Conservation (phyloP, 2,113 vertebrate species). For the Oxygymnocypris stewartii region DNA sequence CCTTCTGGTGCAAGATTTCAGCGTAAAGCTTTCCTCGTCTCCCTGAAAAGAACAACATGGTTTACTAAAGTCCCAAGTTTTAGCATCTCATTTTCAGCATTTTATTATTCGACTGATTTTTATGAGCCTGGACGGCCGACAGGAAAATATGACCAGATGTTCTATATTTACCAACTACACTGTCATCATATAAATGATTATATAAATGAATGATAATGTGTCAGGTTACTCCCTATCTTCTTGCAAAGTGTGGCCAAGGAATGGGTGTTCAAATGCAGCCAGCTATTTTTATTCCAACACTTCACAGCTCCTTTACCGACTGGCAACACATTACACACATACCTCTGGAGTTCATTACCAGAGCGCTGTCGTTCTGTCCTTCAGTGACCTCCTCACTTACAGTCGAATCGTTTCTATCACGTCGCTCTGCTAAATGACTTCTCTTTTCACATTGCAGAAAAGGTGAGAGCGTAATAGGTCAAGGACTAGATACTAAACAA, state of each 20-base stretch:
- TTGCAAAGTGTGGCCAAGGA: neutral
- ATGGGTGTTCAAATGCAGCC: neutral
- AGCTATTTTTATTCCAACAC: slow-evolving; percentile 28
- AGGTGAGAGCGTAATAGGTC: neutral
- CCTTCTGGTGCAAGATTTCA: slow-evolving; percentile 92
- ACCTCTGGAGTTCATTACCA: slow-evolving; percentile 19
- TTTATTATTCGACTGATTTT: neutral
- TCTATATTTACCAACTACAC: slow-evolving; percentile 22
- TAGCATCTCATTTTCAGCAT: neutral
- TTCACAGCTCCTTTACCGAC: slow-evolving; percentile 18
- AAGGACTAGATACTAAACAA: neutral
- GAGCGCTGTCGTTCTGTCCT: neutral
- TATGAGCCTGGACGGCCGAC: neutral
- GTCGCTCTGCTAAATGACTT: neutral
- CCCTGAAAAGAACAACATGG: slow-evolving; percentile 72
- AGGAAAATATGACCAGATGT: neutral
- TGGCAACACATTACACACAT: neutral
- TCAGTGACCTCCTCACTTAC: neutral
- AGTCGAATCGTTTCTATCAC: neutral
- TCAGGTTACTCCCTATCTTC: neutral
- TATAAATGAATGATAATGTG: slow-evolving; percentile 12
- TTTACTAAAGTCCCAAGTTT: neutral
- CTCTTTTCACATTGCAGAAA: neutral
- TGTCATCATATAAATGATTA: slow-evolving; percentile 21
- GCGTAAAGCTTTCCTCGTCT: slow-evolving; percentile 88